These are phyloP conservation scores for Oreonectes daqikongensis DNA, from an alignment of 2,797 vertebrate species.

Conservation along the genomic window DNA sequence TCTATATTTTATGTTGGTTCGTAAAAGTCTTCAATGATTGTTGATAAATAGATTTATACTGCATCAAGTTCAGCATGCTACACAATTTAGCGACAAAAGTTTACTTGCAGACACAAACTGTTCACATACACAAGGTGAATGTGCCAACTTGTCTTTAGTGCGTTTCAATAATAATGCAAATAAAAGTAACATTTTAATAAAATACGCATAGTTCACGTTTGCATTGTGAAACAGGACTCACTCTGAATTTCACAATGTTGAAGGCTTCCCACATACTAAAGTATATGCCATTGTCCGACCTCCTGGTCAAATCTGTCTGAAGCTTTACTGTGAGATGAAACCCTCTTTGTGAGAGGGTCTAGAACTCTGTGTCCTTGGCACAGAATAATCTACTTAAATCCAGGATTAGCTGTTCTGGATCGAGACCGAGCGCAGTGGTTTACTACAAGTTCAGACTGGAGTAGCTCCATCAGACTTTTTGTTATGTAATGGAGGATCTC, in stretches of 20 bases:
- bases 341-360: conserved; percentile 35
- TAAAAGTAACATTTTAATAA: too few relatives aligned
- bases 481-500: conserved; percentile 65
- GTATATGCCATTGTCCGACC: not conserved
- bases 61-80: too few relatives aligned
- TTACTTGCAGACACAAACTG: too few relatives aligned
- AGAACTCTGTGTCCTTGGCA: conserved; percentile 59
- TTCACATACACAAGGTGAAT: too few relatives aligned
- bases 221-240: not conserved
- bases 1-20: not conserved
- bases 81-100: too few relatives aligned
- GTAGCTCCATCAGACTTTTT: conserved; percentile 54
- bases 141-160: too few relatives aligned
- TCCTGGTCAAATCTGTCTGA: not conserved
- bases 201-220: not conserved
- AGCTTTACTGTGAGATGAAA: conserved; percentile 55
- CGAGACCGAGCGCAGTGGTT: conserved; percentile 41
- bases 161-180: too few relatives aligned
- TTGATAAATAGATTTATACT: not conserved
- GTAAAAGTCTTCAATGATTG: not conserved
- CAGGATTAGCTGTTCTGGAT: conserved; percentile 64
- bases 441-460: conserved; percentile 57
- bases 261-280: not conserved
- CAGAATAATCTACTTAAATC: conserved; percentile 53
- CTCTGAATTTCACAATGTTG: not conserved